Conservation (phyloP, 53 echinoderm and acorn worm species). For the Arbacia lixula region DNA sequence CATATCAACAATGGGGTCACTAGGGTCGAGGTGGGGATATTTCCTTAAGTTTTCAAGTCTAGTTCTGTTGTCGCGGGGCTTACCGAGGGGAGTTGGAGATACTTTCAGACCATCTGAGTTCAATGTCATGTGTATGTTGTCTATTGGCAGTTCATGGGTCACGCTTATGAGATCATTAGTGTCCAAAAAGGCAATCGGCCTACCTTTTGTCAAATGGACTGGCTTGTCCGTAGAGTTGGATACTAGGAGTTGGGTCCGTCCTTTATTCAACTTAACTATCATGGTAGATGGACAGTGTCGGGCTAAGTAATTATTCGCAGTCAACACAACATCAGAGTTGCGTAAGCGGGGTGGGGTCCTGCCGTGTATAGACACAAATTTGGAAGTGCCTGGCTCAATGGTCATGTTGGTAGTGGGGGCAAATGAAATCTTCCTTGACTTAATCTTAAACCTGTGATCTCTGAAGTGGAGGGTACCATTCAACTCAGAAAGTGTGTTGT, state of each 20-base stretch:
- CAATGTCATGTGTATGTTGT: background rate
- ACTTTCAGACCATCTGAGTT: background rate
- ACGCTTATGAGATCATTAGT: background rate
- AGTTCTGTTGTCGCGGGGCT: background rate
- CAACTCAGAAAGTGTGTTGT: slow-evolving; percentile 35
- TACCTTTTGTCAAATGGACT: slow-evolving; percentile 7
- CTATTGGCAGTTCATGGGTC: background rate
- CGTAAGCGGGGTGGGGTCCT: slow-evolving; percentile 17
- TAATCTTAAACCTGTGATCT: slow-evolving; percentile 24
- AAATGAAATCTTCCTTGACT: slow-evolving; percentile 3
- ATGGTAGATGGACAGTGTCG: slow-evolving; percentile 26
- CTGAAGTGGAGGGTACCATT: slow-evolving; percentile 27
- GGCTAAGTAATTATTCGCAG: background rate
- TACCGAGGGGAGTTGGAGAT: background rate
- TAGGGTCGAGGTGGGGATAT: slow-evolving; percentile 38
- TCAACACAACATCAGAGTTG: slow-evolving; percentile 19
- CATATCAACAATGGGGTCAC: slow-evolving; percentile 26
- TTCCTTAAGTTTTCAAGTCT: background rate
- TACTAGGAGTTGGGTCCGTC: background rate
- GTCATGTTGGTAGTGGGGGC: slow-evolving; percentile 8
- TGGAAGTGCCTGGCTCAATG: background rate
- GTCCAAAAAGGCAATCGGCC: slow-evolving; percentile 21
- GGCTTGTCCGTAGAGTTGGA: slow-evolving; percentile 14
- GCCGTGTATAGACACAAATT: slow-evolving; percentile 19
- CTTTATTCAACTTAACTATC: slow-evolving; percentile 7